A percentile compares a stretch with the other conserved stretches of the same genome.
Conservation (phyloP, 2,113 vertebrate genomes). For the Microcebus ravelobensis region DNA sequence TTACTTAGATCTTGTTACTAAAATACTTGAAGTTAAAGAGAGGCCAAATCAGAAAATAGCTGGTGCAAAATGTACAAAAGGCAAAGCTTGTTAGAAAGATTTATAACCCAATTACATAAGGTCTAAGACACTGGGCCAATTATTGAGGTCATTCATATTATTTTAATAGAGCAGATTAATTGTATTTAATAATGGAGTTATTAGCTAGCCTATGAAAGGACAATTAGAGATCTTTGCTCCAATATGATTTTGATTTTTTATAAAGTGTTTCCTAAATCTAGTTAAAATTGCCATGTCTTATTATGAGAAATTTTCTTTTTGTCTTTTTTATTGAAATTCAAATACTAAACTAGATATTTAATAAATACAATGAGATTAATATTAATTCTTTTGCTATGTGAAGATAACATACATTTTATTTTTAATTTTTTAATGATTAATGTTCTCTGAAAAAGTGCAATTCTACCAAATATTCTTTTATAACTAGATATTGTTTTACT, state of each 20-base stretch:
- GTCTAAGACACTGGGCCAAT: slow-evolving; percentile 11
- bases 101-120: background rate
- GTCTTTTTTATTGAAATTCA: background rate
- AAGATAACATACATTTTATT: background rate
- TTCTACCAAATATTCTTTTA: background rate
- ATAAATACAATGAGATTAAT: background rate
- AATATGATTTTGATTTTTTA: slow-evolving; percentile 34
- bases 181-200: background rate
- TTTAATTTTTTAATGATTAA: background rate
- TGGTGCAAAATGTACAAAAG: background rate
- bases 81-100: slow-evolving; percentile 43
- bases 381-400: background rate
- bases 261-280: background rate
- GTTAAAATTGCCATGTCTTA: background rate
- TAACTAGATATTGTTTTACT: background rate
- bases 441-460: background rate
- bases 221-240: background rate
- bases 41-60: background rate
- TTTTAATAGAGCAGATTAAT: slow-evolving; percentile 1
- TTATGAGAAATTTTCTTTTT: background rate
- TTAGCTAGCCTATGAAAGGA: slow-evolving; percentile 30
- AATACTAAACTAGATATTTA: background rate
- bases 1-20: background rate
- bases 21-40: background rate
- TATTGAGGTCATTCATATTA: background rate